A percentile compares a stretch with the other conserved stretches of the same genome.
Evolutionary conservation across 2,797 vertebrate species (phyloP).

Genomic region (Danio choprae): DNA sequence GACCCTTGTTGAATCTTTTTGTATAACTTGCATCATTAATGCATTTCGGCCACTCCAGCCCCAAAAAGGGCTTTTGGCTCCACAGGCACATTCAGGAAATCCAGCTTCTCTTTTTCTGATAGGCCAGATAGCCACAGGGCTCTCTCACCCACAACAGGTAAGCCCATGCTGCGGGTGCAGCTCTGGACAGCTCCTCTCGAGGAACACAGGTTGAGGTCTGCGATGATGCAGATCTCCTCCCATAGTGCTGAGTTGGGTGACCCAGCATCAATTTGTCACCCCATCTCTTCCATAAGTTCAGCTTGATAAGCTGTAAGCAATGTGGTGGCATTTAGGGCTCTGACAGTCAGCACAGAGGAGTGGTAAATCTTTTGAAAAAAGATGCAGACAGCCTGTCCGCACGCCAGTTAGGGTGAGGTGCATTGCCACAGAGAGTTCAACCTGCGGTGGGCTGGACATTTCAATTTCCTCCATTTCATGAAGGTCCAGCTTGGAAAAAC

Average conservation of each 20-base stretch:
- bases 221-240: neutral
- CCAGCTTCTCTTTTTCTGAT: neutral
- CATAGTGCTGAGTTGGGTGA: neutral
- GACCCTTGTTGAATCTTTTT: no score
- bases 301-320: neutral
- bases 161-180: neutral
- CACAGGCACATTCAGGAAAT: neutral
- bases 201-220: neutral
- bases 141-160: neutral
- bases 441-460: neutral
- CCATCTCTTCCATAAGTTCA: neutral
- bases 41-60: neutral
- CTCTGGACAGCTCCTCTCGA: neutral
- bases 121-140: neutral
- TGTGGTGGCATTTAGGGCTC: neutral
- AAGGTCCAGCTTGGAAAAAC: neutral
- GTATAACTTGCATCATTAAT: neutral
- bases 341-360: neutral
- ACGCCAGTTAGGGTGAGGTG: neutral
- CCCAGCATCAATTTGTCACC: neutral
- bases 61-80: neutral
- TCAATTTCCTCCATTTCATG: neutral
- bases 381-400: neutral
- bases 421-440: neutral
- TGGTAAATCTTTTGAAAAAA: neutral